Evolutionary conservation across 2,888 invertebrate genomes (phyloP).

Genomic region (Dioctria rufipes): DNA sequence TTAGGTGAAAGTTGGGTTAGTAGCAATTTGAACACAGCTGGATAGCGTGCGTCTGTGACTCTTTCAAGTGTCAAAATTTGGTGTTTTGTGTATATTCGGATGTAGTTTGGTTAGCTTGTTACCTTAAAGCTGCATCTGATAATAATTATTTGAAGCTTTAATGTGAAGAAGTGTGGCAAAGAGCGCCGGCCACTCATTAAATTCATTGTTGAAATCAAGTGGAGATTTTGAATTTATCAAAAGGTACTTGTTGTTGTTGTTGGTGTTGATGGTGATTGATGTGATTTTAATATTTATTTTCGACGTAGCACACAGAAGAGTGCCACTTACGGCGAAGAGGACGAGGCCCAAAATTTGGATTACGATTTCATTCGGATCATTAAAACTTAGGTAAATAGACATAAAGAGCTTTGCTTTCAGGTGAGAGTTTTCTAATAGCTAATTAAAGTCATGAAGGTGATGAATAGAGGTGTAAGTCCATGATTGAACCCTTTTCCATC

Average conservation of each 20-base stretch:
- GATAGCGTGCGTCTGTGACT: conserved; percentile 19
- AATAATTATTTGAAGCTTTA: conserved; percentile 19
- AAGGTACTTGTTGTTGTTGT: conserved; percentile 11
- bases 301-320: neutral
- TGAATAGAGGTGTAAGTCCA: conserved; percentile 32
- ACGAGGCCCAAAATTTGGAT: conserved; percentile 19
- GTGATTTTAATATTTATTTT: neutral
- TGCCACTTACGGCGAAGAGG: neutral
- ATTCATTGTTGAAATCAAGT: neutral
- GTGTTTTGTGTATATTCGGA: conserved; percentile 5
- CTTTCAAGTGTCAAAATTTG: conserved; percentile 33
- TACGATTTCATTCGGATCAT: conserved; percentile 14
- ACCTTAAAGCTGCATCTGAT: conserved; percentile 1
- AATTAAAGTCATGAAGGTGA: conserved; percentile 16
- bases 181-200: neutral
- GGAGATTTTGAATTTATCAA: neutral
- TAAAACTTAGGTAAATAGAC: conserved; percentile 25
- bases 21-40: conserved; percentile 43
- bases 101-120: conserved; percentile 12
- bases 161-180: conserved; percentile 17
- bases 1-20: conserved; percentile 42
- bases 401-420: neutral
- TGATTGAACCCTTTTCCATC: conserved; percentile 27
- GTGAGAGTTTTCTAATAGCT: neutral
- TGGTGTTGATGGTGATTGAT: neutral